A percentile compares a stretch with the other conserved stretches of the same genome.
phyloP scores from a whole-genome alignment of 2,797 vertebrate genomes.

The Myripristis murdjan region DNA sequence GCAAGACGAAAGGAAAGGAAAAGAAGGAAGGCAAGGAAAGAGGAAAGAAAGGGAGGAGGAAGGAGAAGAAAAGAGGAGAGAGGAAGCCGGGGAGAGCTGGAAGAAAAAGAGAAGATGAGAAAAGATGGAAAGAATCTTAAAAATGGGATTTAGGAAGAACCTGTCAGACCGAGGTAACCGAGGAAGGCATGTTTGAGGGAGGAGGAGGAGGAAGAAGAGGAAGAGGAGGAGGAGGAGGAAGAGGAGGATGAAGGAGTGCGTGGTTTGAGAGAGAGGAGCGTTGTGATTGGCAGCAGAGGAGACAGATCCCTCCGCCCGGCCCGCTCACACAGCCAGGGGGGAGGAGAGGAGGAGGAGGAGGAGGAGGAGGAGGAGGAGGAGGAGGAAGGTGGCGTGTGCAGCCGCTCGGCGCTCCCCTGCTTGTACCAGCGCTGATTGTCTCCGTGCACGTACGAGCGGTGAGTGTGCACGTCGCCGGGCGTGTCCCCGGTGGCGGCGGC shows the following conservation, averaged over 20 bases:
- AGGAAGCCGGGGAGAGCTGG: background rate
- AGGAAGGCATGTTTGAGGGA: slow-evolving; percentile 95
- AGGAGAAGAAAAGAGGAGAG: background rate
- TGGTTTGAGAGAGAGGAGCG: slow-evolving; percentile 88
- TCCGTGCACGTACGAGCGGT: slow-evolving; percentile 62
- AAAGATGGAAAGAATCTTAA: slow-evolving; percentile 5
- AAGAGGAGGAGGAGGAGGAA: too few relatives aligned
- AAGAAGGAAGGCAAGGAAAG: background rate
- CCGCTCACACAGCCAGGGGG: slow-evolving; percentile 60
- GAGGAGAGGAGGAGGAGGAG: slow-evolving; percentile 45
- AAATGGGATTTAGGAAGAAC: slow-evolving; percentile 91
- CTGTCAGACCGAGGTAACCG: slow-evolving; percentile 94
- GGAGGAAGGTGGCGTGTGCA: slow-evolving; percentile 85
- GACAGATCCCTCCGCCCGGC: slow-evolving; percentile 74
- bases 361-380: slow-evolving; percentile 57
- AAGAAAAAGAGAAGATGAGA: background rate
- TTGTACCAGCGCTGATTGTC: slow-evolving; percentile 68
- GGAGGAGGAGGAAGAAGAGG: slow-evolving; percentile 71
- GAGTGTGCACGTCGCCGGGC: slow-evolving; percentile 88
- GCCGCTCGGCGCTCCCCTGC: slow-evolving; percentile 87
- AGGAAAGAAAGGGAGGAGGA: too few relatives aligned
- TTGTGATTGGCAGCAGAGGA: slow-evolving; percentile 89
- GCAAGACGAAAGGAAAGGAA: background rate
- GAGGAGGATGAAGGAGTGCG: slow-evolving; percentile 78
- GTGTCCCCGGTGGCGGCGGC: slow-evolving; percentile 74